Conservation (phyloP, 2,113 vertebrate species). For the Clarias batrachus region DNA sequence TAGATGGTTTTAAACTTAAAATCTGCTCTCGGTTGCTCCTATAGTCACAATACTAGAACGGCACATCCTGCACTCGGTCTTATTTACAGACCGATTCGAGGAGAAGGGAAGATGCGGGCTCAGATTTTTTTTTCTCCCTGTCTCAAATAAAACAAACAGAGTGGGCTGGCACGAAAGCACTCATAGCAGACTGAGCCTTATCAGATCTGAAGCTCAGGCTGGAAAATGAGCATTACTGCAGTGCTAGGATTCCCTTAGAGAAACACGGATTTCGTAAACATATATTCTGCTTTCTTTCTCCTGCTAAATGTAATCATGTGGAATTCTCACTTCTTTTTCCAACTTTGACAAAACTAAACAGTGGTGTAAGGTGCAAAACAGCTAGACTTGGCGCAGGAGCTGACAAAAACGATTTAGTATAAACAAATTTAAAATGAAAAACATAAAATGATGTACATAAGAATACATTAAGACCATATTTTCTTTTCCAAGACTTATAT, state of each 20-base stretch:
- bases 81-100: constrained; percentile 60
- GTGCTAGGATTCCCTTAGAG: not conserved
- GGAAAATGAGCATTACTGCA: constrained; percentile 23
- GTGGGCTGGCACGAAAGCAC: constrained; percentile 62
- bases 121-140: constrained; percentile 58
- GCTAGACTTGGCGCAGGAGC: not conserved
- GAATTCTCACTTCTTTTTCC: not conserved
- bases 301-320: not conserved
- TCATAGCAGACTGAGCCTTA: constrained; percentile 65
- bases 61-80: constrained; percentile 46
- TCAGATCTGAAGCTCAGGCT: constrained; percentile 65
- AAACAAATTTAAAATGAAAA: not conserved
- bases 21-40: constrained; percentile 4
- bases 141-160: constrained; percentile 70
- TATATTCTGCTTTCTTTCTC: not conserved
- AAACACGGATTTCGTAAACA: not conserved
- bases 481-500: not conserved
- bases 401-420: not conserved
- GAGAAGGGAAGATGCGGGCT: constrained; percentile 60
- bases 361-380: not conserved
- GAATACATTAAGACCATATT: not conserved
- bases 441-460: not conserved
- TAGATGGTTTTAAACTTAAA: not conserved
- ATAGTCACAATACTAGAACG: constrained; percentile 20
- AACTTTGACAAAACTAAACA: not conserved